Conservation (phyloP, 2,888 invertebrate species). For the Morpho achilles region DNA sequence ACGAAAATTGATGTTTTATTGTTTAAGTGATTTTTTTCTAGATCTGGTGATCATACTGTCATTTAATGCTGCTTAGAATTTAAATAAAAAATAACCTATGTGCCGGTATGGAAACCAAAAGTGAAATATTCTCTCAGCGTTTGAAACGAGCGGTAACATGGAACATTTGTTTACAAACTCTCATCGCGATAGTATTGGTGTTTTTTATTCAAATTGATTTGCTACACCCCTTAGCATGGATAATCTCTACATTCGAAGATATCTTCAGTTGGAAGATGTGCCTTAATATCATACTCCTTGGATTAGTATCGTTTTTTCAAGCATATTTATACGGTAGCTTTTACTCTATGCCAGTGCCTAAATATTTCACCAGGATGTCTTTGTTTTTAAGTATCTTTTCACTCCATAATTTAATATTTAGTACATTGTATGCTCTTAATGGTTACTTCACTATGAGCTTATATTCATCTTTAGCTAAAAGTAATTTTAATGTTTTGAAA, state of each 20-base stretch:
- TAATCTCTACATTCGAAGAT: slow-evolving; percentile 78
- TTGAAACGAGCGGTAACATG: slow-evolving; percentile 79
- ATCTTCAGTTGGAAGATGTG: slow-evolving; percentile 82
- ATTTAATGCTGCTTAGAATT: background rate
- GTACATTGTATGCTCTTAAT: slow-evolving; percentile 79
- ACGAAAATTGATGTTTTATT: background rate
- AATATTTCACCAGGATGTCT: slow-evolving; percentile 82
- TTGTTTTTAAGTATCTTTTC: slow-evolving; percentile 82
- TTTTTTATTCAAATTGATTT: slow-evolving; percentile 81
- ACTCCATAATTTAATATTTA: slow-evolving; percentile 77
- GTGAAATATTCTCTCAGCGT: slow-evolving; percentile 80
- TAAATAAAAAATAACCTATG: slow-evolving; percentile 4
- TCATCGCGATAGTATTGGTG: slow-evolving; percentile 70
- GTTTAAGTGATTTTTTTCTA: background rate
- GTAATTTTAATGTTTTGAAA: slow-evolving; percentile 75
- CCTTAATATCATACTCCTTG: slow-evolving; percentile 82
- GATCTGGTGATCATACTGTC: background rate
- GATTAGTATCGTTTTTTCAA: slow-evolving; percentile 82
- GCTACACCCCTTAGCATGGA: slow-evolving; percentile 82
- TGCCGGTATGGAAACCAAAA: slow-evolving; percentile 56
- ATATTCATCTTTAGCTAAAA: slow-evolving; percentile 82
- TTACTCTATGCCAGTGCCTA: slow-evolving; percentile 80
- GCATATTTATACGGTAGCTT: slow-evolving; percentile 86
- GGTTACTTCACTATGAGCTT: slow-evolving; percentile 85
- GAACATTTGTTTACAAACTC: slow-evolving; percentile 78